Evolutionary conservation across 2,797 vertebrate genomes (phyloP).

Genomic region (Arnoldichthys spilopterus): DNA sequence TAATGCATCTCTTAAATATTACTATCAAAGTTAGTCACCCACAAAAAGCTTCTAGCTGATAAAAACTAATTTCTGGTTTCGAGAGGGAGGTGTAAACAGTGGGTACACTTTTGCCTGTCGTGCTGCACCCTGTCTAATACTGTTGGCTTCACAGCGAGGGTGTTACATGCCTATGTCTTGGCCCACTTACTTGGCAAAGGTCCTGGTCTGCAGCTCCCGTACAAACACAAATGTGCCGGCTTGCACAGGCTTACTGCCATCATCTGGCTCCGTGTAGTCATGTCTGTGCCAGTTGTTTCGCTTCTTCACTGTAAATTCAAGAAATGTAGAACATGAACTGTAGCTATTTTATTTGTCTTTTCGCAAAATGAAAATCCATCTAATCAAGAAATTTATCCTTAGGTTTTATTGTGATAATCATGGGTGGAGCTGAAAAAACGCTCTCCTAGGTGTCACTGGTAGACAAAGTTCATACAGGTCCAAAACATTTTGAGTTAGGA

Average conservation of each 20-base stretch:
- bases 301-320: slow-evolving; percentile 87
- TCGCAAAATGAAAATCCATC: neutral
- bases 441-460: neutral
- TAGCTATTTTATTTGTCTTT: neutral
- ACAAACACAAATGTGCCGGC: slow-evolving; percentile 93
- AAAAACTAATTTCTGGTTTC: neutral
- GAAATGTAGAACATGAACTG: neutral
- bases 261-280: slow-evolving; percentile 93
- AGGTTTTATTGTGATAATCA: neutral
- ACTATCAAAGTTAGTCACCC: neutral
- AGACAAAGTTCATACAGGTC: neutral
- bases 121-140: neutral
- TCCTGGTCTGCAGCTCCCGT: slow-evolving; percentile 85
- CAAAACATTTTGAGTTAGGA: slow-evolving; percentile 13
- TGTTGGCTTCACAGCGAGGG: neutral
- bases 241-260: slow-evolving; percentile 91
- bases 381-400: neutral
- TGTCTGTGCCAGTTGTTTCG: slow-evolving; percentile 97
- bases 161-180: neutral
- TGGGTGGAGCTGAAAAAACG: neutral
- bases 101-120: neutral
- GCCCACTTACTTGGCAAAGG: slow-evolving; percentile 86
- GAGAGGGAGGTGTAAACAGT: neutral
- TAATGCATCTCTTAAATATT: too few species aligned
- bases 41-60: neutral